Evolutionary conservation across 2,113 vertebrate species (phyloP), one percentile per base, ranked within the genome.

Genomic region (Pandion haliaetus): DNA sequence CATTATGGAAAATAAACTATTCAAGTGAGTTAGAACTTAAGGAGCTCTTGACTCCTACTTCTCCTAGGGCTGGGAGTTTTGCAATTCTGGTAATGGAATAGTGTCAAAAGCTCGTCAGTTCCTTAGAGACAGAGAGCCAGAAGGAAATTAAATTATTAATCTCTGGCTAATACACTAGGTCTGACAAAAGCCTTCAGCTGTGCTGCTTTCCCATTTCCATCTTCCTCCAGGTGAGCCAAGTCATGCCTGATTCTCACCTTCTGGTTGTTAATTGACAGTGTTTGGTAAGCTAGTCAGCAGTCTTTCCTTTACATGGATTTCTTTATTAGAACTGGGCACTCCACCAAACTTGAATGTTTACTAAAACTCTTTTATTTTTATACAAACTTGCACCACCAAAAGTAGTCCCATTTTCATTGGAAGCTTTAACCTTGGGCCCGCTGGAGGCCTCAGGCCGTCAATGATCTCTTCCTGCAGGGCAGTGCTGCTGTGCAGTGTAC

Each of bases 61-160:
- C 47, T 88, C 14, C 31, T 42, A 88, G 8, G 28, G 36, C 19
- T 76, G 6, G 1, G 34, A 92, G 17, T 77, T 80, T 85, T 86
- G 40, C 29, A 58, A 3, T 92, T 90, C 63, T 86, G 19, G 28
- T 80, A 40, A 86, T 69, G 14, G 17, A 88, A 36, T 23, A 52
- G 13, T 76, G 57, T 88, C 49, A 90, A 88, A 77, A 83, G 25
- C 67, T 90, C 82, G 65, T 88, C 62, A 77, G 13, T 40, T 80
- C 88, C 74, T 93, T 80, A 12, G 70, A 86, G 86, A 92, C 45
- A 83, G 58, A 82, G 13, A 72, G 82, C 47, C 74, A 80, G 71
- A 82, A 95, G 82, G 36, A 96, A 90, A 93, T 67, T 78, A 79
- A 95, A 95, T 95, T 92, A 89, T 97, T 97, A 78, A 95, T 84